Percentiles rank a stretch among this genome's conserved stretches.
phyloP scores from a whole-genome alignment of 2,888 invertebrate genomes.

The Brenthis ino region DNA sequence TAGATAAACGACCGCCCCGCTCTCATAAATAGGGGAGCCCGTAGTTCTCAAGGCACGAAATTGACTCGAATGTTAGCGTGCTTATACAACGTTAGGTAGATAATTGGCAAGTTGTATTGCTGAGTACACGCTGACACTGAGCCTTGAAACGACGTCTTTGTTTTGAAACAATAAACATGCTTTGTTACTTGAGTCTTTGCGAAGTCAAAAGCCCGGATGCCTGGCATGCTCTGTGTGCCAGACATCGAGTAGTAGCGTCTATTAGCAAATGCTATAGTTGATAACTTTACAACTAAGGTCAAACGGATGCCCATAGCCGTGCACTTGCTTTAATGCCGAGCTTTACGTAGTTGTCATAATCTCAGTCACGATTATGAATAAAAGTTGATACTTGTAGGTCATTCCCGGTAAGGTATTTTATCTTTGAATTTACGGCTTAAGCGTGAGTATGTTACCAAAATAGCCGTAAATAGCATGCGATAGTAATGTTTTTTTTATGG shows the following conservation, averaged over 20 bases:
- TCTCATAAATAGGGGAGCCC: slow-evolving; percentile 65
- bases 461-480: too few species aligned
- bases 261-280: slow-evolving; percentile 53
- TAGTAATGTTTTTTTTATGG: too few species aligned
- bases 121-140: slow-evolving; percentile 60
- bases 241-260: slow-evolving; percentile 61
- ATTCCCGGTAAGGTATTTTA: slow-evolving; percentile 29
- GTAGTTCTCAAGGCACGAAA: slow-evolving; percentile 61
- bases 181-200: slow-evolving; percentile 61
- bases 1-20: slow-evolving; percentile 64
- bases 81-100: slow-evolving; percentile 66
- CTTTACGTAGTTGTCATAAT: slow-evolving; percentile 41
- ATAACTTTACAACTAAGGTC: slow-evolving; percentile 41
- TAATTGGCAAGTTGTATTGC: slow-evolving; percentile 70
- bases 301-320: not conserved
- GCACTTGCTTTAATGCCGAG: slow-evolving; percentile 17
- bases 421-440: not conserved
- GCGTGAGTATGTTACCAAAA: not conserved
- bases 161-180: slow-evolving; percentile 73
- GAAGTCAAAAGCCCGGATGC: slow-evolving; percentile 47
- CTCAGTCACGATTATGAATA: slow-evolving; percentile 39
- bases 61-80: slow-evolving; percentile 66
- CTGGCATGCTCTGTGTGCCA: slow-evolving; percentile 50
- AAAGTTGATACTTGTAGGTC: slow-evolving; percentile 35
- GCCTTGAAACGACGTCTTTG: slow-evolving; percentile 69